A percentile compares a stretch with the other conserved stretches of the same genome.
These are phyloP conservation scores for Rhinichthys klamathensis DNA, from an alignment of 2,113 vertebrate species.

Conservation along the genomic window DNA sequence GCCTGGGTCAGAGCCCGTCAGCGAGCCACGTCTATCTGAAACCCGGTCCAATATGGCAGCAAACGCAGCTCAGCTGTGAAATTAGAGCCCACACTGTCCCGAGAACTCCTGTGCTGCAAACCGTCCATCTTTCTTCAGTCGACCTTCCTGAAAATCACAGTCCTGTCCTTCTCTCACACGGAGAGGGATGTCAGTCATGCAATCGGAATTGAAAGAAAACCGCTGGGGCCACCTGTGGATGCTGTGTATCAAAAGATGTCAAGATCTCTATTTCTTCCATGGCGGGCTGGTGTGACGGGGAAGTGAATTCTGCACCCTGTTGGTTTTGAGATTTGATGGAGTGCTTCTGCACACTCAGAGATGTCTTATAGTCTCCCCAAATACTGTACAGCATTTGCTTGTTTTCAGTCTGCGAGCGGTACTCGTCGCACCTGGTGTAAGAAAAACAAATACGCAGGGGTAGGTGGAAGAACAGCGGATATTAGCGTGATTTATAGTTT, in stretches of 20 bases:
- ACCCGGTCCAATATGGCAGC: conserved; percentile 56
- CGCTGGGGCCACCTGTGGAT: conserved; percentile 73
- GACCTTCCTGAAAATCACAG: conserved; percentile 67
- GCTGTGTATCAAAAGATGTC: conserved; percentile 67
- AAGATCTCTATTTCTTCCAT: conserved; percentile 56
- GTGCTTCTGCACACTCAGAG: neutral
- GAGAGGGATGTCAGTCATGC: conserved; percentile 70
- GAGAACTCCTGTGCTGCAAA: conserved; percentile 57
- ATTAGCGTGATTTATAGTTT: neutral
- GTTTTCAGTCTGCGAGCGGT: neutral
- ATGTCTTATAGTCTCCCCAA: conserved; percentile 15
- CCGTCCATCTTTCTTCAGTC: conserved; percentile 62
- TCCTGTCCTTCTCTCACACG: conserved; percentile 57
- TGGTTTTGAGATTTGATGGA: conserved; percentile 20
- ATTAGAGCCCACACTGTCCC: conserved; percentile 72
- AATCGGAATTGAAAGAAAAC: conserved; percentile 61
- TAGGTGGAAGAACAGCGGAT: neutral
- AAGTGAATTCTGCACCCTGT: conserved; percentile 37
- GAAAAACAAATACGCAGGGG: neutral
- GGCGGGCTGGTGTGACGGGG: neutral
- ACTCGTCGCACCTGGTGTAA: neutral
- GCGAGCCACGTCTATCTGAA: conserved; percentile 61
- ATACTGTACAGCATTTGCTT: neutral
- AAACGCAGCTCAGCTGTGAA: conserved; percentile 74
- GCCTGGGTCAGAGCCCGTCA: conserved; percentile 28